Conservation (phyloP, 2,888 invertebrate genomes). For the Cheilosia soror region DNA sequence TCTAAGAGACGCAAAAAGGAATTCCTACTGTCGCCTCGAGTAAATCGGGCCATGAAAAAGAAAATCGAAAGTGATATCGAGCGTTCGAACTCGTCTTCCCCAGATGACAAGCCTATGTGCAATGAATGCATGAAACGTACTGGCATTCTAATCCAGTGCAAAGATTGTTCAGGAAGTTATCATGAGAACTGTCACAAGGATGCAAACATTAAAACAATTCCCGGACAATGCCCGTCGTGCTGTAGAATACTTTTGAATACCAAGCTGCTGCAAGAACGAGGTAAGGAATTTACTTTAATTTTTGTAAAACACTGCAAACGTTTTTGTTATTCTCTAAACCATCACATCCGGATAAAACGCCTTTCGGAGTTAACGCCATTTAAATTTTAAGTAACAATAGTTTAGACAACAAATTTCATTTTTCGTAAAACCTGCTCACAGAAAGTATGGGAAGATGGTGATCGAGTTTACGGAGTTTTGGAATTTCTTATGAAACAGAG, state of each 20-base stretch:
- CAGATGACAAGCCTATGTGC: conserved; percentile 78
- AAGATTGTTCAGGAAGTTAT: conserved; percentile 77
- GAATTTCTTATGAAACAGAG: no score
- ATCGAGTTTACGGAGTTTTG: no score
- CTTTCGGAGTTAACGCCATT: no score
- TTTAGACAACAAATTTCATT: no score
- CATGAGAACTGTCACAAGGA: conserved; percentile 78
- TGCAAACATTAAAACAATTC: conserved; percentile 49
- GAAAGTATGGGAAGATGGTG: no score
- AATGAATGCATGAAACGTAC: conserved; percentile 80
- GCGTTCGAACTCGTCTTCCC: conserved; percentile 78
- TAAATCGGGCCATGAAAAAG: conserved; percentile 79
- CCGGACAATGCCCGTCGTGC: conserved; percentile 66
- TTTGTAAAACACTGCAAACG: not conserved
- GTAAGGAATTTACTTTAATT: conserved; percentile 2
- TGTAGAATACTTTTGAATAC: conserved; percentile 43
- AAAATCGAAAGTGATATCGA: conserved; percentile 77
- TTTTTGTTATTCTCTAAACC: not conserved
- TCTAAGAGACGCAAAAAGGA: conserved; percentile 80
- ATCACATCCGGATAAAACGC: not conserved
- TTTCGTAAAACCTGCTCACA: no score
- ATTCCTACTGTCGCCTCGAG: conserved; percentile 81
- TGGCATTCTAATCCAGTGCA: conserved; percentile 77
- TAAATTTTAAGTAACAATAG: no score
- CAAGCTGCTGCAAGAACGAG: conserved; percentile 33